These are phyloP conservation scores for Pempheris klunzingeri DNA, from an alignment of 2,797 vertebrate species.

Conservation along the genomic window DNA sequence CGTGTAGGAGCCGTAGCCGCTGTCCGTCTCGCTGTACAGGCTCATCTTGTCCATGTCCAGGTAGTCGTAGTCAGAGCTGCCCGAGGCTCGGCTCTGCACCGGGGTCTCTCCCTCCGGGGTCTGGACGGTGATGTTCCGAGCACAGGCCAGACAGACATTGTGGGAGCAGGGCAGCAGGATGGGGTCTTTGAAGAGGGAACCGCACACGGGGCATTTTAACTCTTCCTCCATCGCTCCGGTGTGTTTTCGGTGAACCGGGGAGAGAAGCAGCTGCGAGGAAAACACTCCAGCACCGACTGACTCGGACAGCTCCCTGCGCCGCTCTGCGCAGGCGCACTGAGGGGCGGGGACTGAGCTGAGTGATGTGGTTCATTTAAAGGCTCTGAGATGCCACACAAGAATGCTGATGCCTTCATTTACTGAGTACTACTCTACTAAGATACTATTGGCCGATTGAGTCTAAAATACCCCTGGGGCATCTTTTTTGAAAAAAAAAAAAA, in stretches of 20 bases:
- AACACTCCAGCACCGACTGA: conserved; percentile 79
- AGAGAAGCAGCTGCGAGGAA: conserved; percentile 60
- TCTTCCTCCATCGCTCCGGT: conserved; percentile 94
- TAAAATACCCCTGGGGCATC: too few relatives aligned
- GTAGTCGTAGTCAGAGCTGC: conserved; percentile 89
- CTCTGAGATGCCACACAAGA: background rate
- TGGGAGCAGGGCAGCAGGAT: conserved; percentile 96
- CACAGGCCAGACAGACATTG: conserved; percentile 95
- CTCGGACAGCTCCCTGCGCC: conserved; percentile 81
- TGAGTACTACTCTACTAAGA: background rate
- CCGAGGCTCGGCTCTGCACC: conserved; percentile 86
- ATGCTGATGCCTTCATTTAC: background rate
- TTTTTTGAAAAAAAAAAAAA: too few relatives aligned
- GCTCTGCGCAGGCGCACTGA: conserved; percentile 74
- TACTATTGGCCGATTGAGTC: background rate
- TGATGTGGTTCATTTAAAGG: conserved; percentile 44
- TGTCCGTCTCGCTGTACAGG: conserved; percentile 96
- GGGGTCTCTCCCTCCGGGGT: conserved; percentile 94
- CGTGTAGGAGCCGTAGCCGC: conserved; percentile 97
- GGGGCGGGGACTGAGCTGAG: conserved; percentile 41
- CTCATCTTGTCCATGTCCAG: conserved; percentile 97
- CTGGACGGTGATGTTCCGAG: conserved; percentile 95
- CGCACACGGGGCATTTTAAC: conserved; percentile 97
- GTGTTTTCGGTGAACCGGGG: conserved; percentile 29
- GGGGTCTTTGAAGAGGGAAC: conserved; percentile 94